Conservation (phyloP, 2,888 invertebrate genomes). For the Cryptophagus acutangulus region DNA sequence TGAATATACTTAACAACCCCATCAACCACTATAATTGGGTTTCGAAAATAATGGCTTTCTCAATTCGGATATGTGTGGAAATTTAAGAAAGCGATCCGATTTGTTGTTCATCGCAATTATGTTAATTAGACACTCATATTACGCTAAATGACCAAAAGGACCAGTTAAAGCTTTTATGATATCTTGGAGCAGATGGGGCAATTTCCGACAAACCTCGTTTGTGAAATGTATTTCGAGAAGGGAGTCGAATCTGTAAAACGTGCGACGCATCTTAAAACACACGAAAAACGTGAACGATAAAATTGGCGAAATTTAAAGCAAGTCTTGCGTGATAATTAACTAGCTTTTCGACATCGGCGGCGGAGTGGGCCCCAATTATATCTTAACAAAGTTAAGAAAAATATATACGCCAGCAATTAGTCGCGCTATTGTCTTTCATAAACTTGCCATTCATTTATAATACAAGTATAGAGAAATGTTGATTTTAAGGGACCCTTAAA, state of each 20-base stretch:
- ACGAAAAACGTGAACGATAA: too few species aligned
- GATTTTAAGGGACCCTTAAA: too few species aligned
- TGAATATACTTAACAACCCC: too few species aligned
- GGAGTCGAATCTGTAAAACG: slow-evolving; percentile 18
- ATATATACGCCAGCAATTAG: slow-evolving; percentile 20
- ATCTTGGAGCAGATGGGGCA: slow-evolving; percentile 26
- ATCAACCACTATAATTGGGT: too few species aligned
- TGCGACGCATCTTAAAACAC: slow-evolving; percentile 16
- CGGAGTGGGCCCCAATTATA: slow-evolving; percentile 20
- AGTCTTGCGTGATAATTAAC: slow-evolving; percentile 20
- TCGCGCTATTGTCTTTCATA: slow-evolving; percentile 9
- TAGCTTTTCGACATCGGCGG: slow-evolving; percentile 19
- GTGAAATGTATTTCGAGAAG: slow-evolving; percentile 16
- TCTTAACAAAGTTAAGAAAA: slow-evolving; percentile 18
- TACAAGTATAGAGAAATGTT: too few species aligned
- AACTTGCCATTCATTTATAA: too few species aligned
- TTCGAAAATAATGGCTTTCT: too few species aligned
- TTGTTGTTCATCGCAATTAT: neutral
- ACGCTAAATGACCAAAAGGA: too few species aligned
- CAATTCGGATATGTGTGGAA: too few species aligned
- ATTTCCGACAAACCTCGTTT: slow-evolving; percentile 27
- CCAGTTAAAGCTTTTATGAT: slow-evolving; percentile 25
- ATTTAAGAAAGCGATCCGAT: too few species aligned
- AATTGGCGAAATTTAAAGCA: slow-evolving; percentile 21
- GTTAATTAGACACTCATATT: slow-evolving; percentile 1